phyloP scores from a whole-genome alignment of 2,797 vertebrate species.

The Iguana delicatissima region DNA sequence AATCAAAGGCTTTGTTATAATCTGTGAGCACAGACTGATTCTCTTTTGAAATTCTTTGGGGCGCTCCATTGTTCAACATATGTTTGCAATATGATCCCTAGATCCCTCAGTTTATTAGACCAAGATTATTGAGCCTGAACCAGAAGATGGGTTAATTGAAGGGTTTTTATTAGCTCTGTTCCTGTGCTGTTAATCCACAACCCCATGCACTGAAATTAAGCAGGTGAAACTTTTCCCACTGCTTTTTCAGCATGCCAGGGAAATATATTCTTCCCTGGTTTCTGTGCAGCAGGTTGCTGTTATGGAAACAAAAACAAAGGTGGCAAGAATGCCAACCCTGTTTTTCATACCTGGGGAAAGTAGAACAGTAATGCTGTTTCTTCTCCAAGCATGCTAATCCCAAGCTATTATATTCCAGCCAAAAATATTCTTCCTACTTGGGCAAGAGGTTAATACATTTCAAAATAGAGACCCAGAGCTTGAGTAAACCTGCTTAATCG shows the following conservation, averaged over 20 bases:
- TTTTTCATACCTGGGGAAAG: not conserved
- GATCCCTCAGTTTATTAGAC: not conserved
- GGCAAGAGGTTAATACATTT: slow-evolving; percentile 63
- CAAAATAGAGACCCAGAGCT: slow-evolving; percentile 68
- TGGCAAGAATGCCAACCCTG: not conserved
- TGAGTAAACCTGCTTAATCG: slow-evolving; percentile 67
- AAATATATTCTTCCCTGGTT: not conserved
- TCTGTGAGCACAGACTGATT: too few species aligned
- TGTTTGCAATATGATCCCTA: too few species aligned
- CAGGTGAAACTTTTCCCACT: not conserved
- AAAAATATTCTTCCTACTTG: slow-evolving; percentile 62
- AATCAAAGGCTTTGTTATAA: too few species aligned
- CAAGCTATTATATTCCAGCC: slow-evolving; percentile 66
- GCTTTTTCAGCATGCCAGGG: not conserved
- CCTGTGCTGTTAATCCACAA: not conserved
- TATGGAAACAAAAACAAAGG: not conserved
- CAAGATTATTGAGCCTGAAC: not conserved
- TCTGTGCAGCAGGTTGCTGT: not conserved
- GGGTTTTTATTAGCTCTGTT: not conserved
- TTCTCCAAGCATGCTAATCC: not conserved
- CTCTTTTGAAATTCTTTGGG: too few species aligned
- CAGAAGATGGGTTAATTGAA: not conserved
- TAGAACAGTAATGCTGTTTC: not conserved
- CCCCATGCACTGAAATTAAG: not conserved
- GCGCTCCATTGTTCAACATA: too few species aligned